A percentile compares a stretch with the other conserved stretches of the same genome.
Evolutionary conservation across 53 echinoderm and acorn worm genomes (phyloP).

Genomic region (Astropecten irregularis): DNA sequence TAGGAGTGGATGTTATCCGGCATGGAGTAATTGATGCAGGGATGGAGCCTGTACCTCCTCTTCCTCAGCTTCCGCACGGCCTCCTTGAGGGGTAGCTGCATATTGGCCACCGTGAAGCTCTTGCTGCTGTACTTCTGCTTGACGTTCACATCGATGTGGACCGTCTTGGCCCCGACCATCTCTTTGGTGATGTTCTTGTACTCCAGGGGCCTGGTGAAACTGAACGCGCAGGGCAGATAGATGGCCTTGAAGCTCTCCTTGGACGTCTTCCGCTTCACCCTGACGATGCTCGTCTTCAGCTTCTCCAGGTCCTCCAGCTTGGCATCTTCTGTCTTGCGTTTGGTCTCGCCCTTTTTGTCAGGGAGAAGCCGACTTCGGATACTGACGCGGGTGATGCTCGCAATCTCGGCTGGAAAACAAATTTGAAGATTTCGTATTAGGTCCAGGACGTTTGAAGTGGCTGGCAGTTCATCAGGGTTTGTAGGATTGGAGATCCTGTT

Average conservation of each 20-base stretch:
- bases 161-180: constrained; percentile 64
- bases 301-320: constrained; percentile 78
- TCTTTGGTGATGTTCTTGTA: constrained; percentile 87
- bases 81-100: constrained; percentile 81
- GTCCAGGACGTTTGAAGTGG: too few species aligned
- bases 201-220: constrained; percentile 82
- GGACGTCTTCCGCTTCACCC: constrained; percentile 68
- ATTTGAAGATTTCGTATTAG: neutral
- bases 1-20: constrained; percentile 90
- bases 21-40: constrained; percentile 87
- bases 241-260: constrained; percentile 91
- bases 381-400: constrained; percentile 81
- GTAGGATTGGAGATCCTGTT: neutral
- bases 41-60: constrained; percentile 67
- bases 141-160: constrained; percentile 85
- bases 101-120: constrained; percentile 82
- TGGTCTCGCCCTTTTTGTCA: constrained; percentile 93
- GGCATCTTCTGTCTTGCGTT: constrained; percentile 89
- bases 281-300: constrained; percentile 84
- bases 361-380: constrained; percentile 88
- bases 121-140: constrained; percentile 88
- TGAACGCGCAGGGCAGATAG: constrained; percentile 84
- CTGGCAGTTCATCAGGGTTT: too few species aligned
- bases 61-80: constrained; percentile 88
- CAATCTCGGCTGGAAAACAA: constrained; percentile 78